Base-by-base conservation (phyloP, 2,113 vertebrate genomes). In the Phocoena sinus region DNA sequence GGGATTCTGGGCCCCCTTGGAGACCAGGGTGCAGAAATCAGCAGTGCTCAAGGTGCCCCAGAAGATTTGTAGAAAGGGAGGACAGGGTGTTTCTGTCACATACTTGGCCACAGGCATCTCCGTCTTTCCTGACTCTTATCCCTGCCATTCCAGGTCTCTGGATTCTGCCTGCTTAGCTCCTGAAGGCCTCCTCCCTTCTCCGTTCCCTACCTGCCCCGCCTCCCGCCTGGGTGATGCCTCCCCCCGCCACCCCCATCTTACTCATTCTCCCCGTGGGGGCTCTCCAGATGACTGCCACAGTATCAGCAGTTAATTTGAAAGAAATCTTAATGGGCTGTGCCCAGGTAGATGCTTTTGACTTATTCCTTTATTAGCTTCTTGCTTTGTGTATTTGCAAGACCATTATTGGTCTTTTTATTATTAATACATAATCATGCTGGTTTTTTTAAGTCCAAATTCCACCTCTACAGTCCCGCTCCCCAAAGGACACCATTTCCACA, bases 71-170 rank as follows among this genome's bases (percentile, higher is more conserved):
- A 28, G 86, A n/a, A 50, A 50, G 41, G 56, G 82, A 31, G 7
- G 15, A 41, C 26, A 20, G 21, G 44, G 18, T 26, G 0, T 38
- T 36, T 44, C 38, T 6, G 0, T 28, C 18, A 44, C 28, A n/a
- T 8, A 9, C n/a, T 26, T 2, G 38, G 25, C 23, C 73, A 74
- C 26, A 47, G 47, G 23, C 11, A 60, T 28, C 21, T 41, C 5
- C 36, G 1, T 68, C 38, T 74, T 25, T 15, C 47, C 81, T 1
- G 28, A 21, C 25, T 53, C 74, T 63, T 21, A 23, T n/a, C 38
- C 44, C 73, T 11, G 2, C 28, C 5, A 20, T 74, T 17, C 12
- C 28, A 7, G 25, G 58, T 56, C 12, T 65, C 58, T 9, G 2
- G 68, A 62, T 13, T 25, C 38, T 17, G 38, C 38, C 41, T 31